Conservation (phyloP, 2,113 vertebrate genomes). For the Orientallactaga bullata region DNA sequence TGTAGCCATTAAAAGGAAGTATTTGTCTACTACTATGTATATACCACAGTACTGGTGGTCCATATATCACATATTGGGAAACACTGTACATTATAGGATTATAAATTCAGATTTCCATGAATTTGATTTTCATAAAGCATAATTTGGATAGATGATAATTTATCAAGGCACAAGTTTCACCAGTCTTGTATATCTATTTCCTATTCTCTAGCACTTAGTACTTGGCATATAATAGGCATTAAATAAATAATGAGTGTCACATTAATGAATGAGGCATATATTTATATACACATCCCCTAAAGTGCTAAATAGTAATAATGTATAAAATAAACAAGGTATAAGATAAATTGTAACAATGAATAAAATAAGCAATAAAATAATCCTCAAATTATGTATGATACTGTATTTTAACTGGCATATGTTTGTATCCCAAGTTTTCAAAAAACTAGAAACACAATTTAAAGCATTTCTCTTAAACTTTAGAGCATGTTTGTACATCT, state of each 20-base stretch:
- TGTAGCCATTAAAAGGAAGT: constrained; percentile 4
- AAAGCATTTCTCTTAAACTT: background rate
- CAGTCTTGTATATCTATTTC: background rate
- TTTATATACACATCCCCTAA: background rate
- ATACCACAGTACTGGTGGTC: background rate
- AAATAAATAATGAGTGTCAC: constrained; percentile 11
- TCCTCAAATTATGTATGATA: background rate
- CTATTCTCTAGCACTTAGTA: background rate
- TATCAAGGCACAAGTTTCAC: background rate
- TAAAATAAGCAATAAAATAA: constrained; percentile 17
- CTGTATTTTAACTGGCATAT: background rate
- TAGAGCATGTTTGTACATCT: background rate
- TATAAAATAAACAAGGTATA: background rate
- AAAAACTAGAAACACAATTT: background rate
- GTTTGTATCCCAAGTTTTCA: background rate
- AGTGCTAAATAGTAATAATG: background rate
- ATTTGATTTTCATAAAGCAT: constrained; percentile 20
- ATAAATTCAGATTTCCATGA: constrained; percentile 48
- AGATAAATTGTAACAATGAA: too few species aligned
- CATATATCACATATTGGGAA: background rate
- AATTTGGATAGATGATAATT: constrained; percentile 11
- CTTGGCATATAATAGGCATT: background rate
- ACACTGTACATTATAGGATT: background rate
- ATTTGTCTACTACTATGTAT: background rate
- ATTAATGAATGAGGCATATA: background rate